Conservation (phyloP, 2,888 invertebrate species). For the Bombylius major region DNA sequence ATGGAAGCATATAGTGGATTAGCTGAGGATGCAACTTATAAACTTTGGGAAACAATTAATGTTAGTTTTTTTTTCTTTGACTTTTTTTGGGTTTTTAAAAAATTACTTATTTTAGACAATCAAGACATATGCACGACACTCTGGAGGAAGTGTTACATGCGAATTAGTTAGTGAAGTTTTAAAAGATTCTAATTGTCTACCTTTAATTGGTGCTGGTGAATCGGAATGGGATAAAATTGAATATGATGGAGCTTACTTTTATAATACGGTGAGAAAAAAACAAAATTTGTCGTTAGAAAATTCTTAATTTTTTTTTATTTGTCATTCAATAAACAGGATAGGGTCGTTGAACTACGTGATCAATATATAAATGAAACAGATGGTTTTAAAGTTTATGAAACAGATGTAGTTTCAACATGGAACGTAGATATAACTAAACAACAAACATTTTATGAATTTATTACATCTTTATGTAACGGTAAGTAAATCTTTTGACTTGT, state of each 20-base stretch:
- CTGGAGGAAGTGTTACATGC: slow-evolving; percentile 30
- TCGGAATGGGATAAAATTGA: slow-evolving; percentile 34
- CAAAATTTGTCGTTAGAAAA: not conserved
- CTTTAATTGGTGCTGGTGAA: slow-evolving; percentile 31
- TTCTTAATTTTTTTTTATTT: not conserved
- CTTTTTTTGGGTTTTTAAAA: not conserved
- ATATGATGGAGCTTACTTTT: slow-evolving; percentile 30
- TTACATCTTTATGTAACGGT: slow-evolving; percentile 27
- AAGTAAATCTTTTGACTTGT: not conserved
- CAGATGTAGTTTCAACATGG: slow-evolving; percentile 24
- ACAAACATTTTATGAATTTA: slow-evolving; percentile 18
- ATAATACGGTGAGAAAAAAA: slow-evolving; percentile 21
- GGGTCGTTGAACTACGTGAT: slow-evolving; percentile 30
- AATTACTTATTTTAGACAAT: slow-evolving; percentile 23
- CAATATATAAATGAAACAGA: slow-evolving; percentile 30
- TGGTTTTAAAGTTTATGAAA: slow-evolving; percentile 20
- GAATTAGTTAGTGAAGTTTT: slow-evolving; percentile 36
- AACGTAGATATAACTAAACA: slow-evolving; percentile 20
- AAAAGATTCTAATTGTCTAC: slow-evolving; percentile 32
- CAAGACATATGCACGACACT: slow-evolving; percentile 33
- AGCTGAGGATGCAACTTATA: slow-evolving; percentile 35
- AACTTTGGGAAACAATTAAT: slow-evolving; percentile 34
- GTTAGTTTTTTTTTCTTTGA: slow-evolving; percentile 17
- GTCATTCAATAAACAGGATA: slow-evolving; percentile 20
- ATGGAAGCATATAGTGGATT: slow-evolving; percentile 29